A percentile compares a stretch with the other conserved stretches of the same genome.
These are phyloP conservation scores for Clitarchus hookeri DNA, from an alignment of 2,888 invertebrate genomes.

Conservation along the genomic window DNA sequence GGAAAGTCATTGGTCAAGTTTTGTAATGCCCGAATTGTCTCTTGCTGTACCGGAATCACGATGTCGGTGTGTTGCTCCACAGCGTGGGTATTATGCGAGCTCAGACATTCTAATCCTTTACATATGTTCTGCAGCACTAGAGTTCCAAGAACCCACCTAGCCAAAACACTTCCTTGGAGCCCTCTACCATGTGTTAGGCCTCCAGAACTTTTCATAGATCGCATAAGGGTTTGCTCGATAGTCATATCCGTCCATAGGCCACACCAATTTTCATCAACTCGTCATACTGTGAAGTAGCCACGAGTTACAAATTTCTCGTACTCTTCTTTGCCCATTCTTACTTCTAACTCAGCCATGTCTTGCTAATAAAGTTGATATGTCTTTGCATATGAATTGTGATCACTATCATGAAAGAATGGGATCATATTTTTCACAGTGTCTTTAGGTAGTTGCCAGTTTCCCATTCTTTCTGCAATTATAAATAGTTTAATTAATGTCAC, in stretches of 20 bases:
- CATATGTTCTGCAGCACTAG: not conserved
- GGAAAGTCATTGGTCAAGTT: slow-evolving; percentile 2
- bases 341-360: too few species aligned
- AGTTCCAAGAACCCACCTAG: not conserved
- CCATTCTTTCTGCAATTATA: not conserved
- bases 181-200: slow-evolving; percentile 25
- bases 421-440: not conserved
- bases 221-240: slow-evolving; percentile 26
- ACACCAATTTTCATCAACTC: not conserved
- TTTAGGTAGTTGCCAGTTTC: not conserved
- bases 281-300: slow-evolving; percentile 18
- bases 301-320: not conserved
- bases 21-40: not conserved
- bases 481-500: not conserved
- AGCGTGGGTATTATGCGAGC: not conserved
- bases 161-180: not conserved
- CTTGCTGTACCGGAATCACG: not conserved
- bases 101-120: slow-evolving; percentile 11
- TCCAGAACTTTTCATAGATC: slow-evolving; percentile 23
- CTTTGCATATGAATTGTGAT: not conserved
- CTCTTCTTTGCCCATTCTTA: too few species aligned
- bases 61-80: not conserved
- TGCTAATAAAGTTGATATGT: too few species aligned
- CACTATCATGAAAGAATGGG: not conserved
- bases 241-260: slow-evolving; percentile 27